phyloP scores from a whole-genome alignment of 2,888 invertebrate species.

The Melanostoma scalare region DNA sequence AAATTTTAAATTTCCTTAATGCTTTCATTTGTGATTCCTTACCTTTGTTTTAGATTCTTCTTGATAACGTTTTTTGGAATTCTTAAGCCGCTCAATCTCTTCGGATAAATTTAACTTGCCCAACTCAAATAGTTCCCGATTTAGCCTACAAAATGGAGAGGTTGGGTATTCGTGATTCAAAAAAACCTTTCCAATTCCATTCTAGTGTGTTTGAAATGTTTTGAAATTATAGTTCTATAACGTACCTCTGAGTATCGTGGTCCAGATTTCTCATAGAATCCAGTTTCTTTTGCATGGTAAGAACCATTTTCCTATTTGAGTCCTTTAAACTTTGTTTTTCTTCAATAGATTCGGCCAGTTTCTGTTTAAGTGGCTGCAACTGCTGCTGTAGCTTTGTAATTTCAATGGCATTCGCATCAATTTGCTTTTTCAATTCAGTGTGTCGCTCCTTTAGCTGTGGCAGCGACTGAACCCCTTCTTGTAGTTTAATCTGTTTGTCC shows the following conservation, averaged over 20 bases:
- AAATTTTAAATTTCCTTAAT: neutral
- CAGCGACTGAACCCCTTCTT: slow-evolving; percentile 83
- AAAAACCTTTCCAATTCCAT: too few species aligned
- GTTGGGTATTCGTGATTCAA: too few species aligned
- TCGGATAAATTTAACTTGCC: slow-evolving; percentile 83
- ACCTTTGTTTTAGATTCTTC: slow-evolving; percentile 78
- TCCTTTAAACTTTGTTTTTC: slow-evolving; percentile 78
- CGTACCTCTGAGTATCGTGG: slow-evolving; percentile 79
- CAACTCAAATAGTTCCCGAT: slow-evolving; percentile 84
- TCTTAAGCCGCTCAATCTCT: slow-evolving; percentile 83
- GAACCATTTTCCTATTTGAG: slow-evolving; percentile 76
- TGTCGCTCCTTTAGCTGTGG: slow-evolving; percentile 79
- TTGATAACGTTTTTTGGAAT: slow-evolving; percentile 82
- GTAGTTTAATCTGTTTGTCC: slow-evolving; percentile 87
- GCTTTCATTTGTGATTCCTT: slow-evolving; percentile 2
- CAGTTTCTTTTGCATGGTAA: slow-evolving; percentile 75
- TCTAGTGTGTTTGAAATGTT: too few species aligned
- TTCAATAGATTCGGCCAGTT: slow-evolving; percentile 79
- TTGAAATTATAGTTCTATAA: neutral
- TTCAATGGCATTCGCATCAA: slow-evolving; percentile 80
- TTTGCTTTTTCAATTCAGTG: slow-evolving; percentile 75
- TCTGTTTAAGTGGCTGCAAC: slow-evolving; percentile 80
- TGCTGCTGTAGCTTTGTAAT: slow-evolving; percentile 81
- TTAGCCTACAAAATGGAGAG: slow-evolving; percentile 76
- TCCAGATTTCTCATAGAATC: slow-evolving; percentile 77